These are phyloP conservation scores for Porphyrio hochstetteri DNA, from an alignment of 2,113 vertebrate species.

Conservation along the genomic window DNA sequence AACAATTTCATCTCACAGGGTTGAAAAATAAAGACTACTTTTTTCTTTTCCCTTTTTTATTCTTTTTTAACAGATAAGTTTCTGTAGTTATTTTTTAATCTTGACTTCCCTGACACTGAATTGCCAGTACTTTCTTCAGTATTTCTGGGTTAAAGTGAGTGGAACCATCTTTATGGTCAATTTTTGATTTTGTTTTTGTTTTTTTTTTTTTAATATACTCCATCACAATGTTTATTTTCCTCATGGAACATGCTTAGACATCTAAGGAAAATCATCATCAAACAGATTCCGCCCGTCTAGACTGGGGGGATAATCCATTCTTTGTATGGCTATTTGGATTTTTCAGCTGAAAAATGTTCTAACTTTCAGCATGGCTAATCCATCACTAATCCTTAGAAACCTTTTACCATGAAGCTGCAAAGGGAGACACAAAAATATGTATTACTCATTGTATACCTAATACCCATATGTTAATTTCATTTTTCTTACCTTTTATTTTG, in stretches of 20 bases:
- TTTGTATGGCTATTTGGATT: background rate
- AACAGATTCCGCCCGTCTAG: background rate
- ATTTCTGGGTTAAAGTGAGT: background rate
- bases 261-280: background rate
- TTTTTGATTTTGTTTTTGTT: background rate
- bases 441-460: background rate
- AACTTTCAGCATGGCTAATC: constrained; percentile 30
- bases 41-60: background rate
- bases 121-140: background rate
- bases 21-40: background rate
- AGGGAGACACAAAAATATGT: background rate
- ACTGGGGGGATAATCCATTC: background rate
- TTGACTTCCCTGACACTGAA: background rate
- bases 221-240: background rate
- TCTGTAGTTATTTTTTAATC: background rate
- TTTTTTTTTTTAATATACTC: background rate
- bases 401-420: background rate
- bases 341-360: constrained; percentile 23
- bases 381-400: constrained; percentile 19
- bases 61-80: too few relatives aligned
- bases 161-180: background rate
- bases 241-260: background rate
- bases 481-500: background rate
- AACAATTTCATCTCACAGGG: background rate
- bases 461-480: background rate